Evolutionary conservation across 2,888 invertebrate species (phyloP).

Genomic region (Scaptomyza caliginosa): DNA sequence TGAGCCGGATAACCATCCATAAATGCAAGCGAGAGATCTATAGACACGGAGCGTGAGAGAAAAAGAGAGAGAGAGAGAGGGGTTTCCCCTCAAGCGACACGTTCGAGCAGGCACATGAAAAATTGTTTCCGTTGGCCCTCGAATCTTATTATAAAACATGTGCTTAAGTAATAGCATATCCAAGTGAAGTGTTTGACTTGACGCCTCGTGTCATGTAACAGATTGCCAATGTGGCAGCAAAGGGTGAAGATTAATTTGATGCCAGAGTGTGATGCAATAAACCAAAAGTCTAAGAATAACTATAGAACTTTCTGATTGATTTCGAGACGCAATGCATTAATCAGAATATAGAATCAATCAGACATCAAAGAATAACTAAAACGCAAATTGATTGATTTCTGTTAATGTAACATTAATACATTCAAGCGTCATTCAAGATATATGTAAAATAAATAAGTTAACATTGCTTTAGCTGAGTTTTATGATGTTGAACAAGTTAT

Average conservation of each 20-base stretch:
- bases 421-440: too few relatives aligned
- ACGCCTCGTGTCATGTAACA: slow-evolving; percentile 70
- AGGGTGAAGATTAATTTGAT: slow-evolving; percentile 61
- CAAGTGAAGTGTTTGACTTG: slow-evolving; percentile 66
- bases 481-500: too few relatives aligned
- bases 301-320: neutral
- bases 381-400: neutral
- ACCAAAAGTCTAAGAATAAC: neutral
- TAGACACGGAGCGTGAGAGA: neutral
- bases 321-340: neutral
- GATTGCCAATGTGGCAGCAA: slow-evolving; percentile 64
- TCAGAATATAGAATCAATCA: neutral
- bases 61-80: neutral
- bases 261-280: slow-evolving; percentile 15
- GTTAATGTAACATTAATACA: neutral
- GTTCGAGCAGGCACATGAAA: slow-evolving; percentile 72
- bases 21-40: slow-evolving; percentile 41
- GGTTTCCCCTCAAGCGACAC: slow-evolving; percentile 56
- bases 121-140: slow-evolving; percentile 58
- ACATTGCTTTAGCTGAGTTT: too few relatives aligned
- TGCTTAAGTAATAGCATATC: slow-evolving; percentile 75
- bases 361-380: neutral
- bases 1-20: slow-evolving; percentile 46
- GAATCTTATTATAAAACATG: slow-evolving; percentile 78
- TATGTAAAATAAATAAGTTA: too few relatives aligned